phyloP scores from a whole-genome alignment of 2,797 vertebrate genomes.

The Tokudaia muenninki region DNA sequence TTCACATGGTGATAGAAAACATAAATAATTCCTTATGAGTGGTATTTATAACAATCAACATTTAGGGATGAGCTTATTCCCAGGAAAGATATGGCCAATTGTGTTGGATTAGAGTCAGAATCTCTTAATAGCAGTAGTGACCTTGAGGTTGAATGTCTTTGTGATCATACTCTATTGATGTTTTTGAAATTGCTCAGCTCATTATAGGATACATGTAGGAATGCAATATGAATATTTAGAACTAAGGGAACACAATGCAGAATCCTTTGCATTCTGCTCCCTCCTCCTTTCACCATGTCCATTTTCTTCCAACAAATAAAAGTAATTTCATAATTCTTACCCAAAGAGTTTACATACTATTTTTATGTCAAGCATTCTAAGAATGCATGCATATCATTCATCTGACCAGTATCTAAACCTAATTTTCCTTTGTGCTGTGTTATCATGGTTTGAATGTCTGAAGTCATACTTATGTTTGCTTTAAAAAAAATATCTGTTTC shows the following conservation, averaged over 20 bases:
- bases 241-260: neutral
- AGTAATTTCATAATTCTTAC: constrained; percentile 65
- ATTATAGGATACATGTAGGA: constrained; percentile 42
- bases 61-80: constrained; percentile 43
- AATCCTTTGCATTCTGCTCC: neutral
- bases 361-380: constrained; percentile 74
- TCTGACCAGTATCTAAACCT: constrained; percentile 55
- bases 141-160: constrained; percentile 45
- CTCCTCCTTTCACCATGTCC: too few relatives aligned
- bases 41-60: constrained; percentile 22
- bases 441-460: constrained; percentile 59
- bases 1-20: constrained; percentile 50
- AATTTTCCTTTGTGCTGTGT: constrained; percentile 62
- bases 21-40: constrained; percentile 51
- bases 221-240: constrained; percentile 71
- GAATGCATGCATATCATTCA: constrained; percentile 67
- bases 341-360: constrained; percentile 64
- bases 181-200: constrained; percentile 32
- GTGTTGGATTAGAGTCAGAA: constrained; percentile 35
- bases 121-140: constrained; percentile 35
- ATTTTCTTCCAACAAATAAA: constrained; percentile 79
- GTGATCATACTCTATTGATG: constrained; percentile 12
- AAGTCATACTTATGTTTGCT: constrained; percentile 55
- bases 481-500: constrained; percentile 36
- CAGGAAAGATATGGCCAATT: constrained; percentile 36